Conservation (phyloP, 2,113 vertebrate species). For the Leucopsar rothschildi region DNA sequence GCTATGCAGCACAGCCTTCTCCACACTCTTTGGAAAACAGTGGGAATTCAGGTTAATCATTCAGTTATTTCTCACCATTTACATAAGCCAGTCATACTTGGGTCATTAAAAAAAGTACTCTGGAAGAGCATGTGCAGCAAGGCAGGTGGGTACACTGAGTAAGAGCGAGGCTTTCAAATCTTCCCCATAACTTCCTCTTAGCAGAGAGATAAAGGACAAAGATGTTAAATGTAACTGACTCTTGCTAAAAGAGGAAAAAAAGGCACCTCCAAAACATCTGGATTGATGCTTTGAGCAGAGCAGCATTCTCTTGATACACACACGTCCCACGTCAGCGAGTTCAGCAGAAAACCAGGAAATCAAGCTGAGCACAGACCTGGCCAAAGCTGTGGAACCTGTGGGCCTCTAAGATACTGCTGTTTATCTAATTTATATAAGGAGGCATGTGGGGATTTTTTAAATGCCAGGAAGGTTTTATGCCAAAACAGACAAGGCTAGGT, state of each 20-base stretch:
- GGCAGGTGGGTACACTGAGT: background rate
- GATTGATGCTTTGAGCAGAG: background rate
- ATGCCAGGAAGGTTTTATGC: background rate
- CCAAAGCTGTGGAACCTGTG: background rate
- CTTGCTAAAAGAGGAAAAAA: background rate
- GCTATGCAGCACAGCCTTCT: background rate
- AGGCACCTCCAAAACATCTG: background rate
- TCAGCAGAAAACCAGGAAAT: background rate
- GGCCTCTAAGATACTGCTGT: accelerated
- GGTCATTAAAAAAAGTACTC: background rate
- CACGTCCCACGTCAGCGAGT: background rate
- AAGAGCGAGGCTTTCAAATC: background rate
- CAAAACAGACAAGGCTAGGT: background rate
- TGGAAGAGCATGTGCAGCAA: background rate
- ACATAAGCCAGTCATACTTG: background rate
- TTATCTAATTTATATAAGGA: background rate
- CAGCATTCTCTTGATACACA: background rate
- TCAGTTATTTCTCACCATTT: background rate
- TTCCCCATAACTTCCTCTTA: background rate
- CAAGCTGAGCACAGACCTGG: background rate
- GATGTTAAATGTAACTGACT: background rate
- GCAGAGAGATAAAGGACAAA: background rate
- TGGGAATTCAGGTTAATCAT: background rate
- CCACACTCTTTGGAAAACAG: background rate
- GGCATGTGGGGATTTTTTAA: background rate